Percentiles rank a stretch among this genome's conserved stretches.
These are phyloP conservation scores for Pheosia tremula DNA, from an alignment of 2,888 invertebrate species.

Conservation along the genomic window DNA sequence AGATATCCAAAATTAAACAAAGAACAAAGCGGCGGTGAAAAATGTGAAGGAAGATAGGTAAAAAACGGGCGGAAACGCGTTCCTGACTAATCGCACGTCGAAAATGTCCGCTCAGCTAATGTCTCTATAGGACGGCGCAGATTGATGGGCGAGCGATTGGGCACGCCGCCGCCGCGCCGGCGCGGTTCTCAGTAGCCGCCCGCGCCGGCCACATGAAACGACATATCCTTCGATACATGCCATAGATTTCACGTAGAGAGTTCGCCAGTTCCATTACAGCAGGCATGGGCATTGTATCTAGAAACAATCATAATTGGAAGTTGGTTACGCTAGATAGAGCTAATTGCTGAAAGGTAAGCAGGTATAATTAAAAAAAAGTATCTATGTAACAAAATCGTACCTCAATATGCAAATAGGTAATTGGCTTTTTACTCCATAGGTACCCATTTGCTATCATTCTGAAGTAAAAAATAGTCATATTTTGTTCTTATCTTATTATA, in stretches of 20 bases:
- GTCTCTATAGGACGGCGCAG: conserved; percentile 66
- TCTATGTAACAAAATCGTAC: too few relatives aligned
- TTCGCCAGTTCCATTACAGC: not conserved
- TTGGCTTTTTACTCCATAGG: too few relatives aligned
- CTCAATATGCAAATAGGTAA: too few relatives aligned
- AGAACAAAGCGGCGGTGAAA: conserved; percentile 35
- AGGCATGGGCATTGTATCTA: not conserved
- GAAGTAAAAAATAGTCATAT: too few relatives aligned
- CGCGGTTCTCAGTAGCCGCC: conserved; percentile 59
- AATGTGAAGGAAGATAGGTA: conserved; percentile 37
- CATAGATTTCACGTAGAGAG: conserved; percentile 18
- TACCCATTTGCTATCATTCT: too few relatives aligned
- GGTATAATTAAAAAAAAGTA: too few relatives aligned
- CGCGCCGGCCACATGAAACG: conserved; percentile 57
- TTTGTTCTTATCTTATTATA: too few relatives aligned
- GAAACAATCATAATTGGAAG: too few relatives aligned
- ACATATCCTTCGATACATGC: conserved; percentile 31
- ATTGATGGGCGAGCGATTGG: conserved; percentile 71
- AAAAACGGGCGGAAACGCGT: conserved; percentile 64
- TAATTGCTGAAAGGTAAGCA: too few relatives aligned
- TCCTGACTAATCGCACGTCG: conserved; percentile 61
- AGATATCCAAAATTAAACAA: conserved; percentile 20
- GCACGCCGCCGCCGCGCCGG: conserved; percentile 52
- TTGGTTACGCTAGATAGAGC: too few relatives aligned
- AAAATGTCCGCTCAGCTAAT: conserved; percentile 58